Percentiles rank a stretch among this genome's conserved stretches.
phyloP scores from a whole-genome alignment of 2,113 vertebrate genomes.

The Chionomys nivalis region DNA sequence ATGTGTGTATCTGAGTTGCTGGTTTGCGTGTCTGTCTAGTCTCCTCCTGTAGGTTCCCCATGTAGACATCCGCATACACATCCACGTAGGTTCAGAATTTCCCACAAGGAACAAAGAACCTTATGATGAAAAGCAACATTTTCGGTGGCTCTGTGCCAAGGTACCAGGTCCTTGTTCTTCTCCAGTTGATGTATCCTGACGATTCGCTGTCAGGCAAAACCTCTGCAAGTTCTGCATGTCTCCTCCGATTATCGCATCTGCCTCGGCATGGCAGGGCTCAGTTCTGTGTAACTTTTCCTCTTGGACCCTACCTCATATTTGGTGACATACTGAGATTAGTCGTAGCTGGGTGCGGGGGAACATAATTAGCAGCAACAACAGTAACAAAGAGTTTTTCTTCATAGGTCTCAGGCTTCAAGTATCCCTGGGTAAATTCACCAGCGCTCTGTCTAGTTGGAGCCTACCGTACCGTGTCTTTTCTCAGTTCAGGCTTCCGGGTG shows the following conservation, averaged over 20 bases:
- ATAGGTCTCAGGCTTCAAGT: slow-evolving; percentile 37
- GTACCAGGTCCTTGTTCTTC: slow-evolving; percentile 61
- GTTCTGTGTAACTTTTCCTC: slow-evolving; percentile 19
- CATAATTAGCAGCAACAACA: background rate
- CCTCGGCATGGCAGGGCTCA: slow-evolving; percentile 1
- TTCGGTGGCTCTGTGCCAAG: slow-evolving; percentile 65
- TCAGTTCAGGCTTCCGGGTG: slow-evolving; percentile 12
- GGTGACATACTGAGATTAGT: slow-evolving; percentile 41
- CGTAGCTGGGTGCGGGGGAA: background rate
- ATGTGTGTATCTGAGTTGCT: background rate
- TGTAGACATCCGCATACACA: slow-evolving; percentile 37
- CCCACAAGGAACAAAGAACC: slow-evolving; percentile 71
- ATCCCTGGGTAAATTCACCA: slow-evolving; percentile 58
- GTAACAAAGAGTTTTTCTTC: slow-evolving; percentile 44
- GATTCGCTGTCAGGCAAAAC: slow-evolving; percentile 64
- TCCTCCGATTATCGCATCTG: slow-evolving; percentile 11
- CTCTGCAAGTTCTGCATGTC: slow-evolving; percentile 59
- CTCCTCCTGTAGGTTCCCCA: background rate
- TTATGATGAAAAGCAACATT: slow-evolving; percentile 73
- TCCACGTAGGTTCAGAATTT: slow-evolving; percentile 36
- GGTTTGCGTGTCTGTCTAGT: background rate
- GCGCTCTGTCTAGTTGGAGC: slow-evolving; percentile 61
- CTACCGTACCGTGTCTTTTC: slow-evolving; percentile 40
- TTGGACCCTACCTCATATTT: background rate
- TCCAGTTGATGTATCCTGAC: slow-evolving; percentile 75